Evolutionary conservation across 2,888 invertebrate species (phyloP).

Genomic region (Macropis europaea): DNA sequence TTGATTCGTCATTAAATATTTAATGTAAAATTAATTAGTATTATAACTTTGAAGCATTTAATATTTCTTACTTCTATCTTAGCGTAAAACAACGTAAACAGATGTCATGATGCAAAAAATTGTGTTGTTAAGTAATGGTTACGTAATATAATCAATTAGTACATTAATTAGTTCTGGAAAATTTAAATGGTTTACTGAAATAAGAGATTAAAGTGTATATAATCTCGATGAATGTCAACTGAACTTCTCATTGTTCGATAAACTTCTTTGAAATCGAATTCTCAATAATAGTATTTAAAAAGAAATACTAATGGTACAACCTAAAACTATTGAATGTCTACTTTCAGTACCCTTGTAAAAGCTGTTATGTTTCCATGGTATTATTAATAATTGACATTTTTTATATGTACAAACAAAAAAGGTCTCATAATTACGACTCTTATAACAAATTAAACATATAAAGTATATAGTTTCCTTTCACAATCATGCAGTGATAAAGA

Average conservation of each 20-base stretch:
- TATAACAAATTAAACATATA: constrained; percentile 26
- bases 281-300: not conserved
- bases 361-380: constrained; percentile 22
- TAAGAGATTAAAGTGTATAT: not conserved
- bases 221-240: not conserved
- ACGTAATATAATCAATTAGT: not conserved
- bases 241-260: not conserved
- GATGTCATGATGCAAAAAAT: not conserved
- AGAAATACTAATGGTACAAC: too few species aligned
- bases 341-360: constrained; percentile 1
- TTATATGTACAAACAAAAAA: constrained; percentile 36
- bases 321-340: constrained; percentile 21
- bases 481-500: constrained; percentile 60
- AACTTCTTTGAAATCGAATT: not conserved
- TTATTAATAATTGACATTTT: constrained; percentile 20
- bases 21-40: constrained; percentile 14
- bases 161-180: constrained; percentile 2
- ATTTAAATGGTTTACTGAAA: not conserved
- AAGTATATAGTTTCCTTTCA: constrained; percentile 37
- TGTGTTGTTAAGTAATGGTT: too few species aligned
- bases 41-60: not conserved
- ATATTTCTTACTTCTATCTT: constrained; percentile 3
- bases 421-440: constrained; percentile 20
- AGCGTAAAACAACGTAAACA: not conserved
- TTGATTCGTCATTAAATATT: constrained; percentile 2